phyloP scores from a whole-genome alignment of 2,888 invertebrate genomes.

The Gasteruption jaculator region DNA sequence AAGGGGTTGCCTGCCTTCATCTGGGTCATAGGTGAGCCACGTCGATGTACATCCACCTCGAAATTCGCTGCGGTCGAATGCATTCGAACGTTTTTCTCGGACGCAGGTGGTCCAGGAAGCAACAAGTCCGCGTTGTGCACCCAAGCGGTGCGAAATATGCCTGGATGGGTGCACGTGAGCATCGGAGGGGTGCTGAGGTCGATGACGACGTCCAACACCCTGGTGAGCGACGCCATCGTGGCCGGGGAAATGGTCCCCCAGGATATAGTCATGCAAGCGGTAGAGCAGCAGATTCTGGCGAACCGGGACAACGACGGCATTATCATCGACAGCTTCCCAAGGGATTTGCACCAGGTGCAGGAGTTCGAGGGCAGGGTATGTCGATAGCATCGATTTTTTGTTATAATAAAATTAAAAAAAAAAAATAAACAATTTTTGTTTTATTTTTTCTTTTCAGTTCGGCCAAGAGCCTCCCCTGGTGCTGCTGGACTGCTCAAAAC shows the following conservation, averaged over 20 bases:
- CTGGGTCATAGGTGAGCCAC: constrained; percentile 54
- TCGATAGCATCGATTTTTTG: background rate
- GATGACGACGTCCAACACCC: constrained; percentile 64
- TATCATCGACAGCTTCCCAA: constrained; percentile 90
- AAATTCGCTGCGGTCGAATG: background rate
- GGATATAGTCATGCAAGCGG: constrained; percentile 71
- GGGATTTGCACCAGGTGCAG: constrained; percentile 82
- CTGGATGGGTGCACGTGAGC: constrained; percentile 74
- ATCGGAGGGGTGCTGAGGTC: constrained; percentile 74
- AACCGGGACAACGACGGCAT: constrained; percentile 62
- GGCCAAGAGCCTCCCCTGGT: constrained; percentile 74
- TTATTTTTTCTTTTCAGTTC: constrained; percentile 58
- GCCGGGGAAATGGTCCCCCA: constrained; percentile 78
- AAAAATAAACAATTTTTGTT: constrained; percentile 3
- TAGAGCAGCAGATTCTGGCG: constrained; percentile 63
- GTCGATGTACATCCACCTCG: too few relatives aligned
- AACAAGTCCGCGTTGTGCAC: constrained; percentile 80
- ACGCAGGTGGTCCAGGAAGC: constrained; percentile 87
- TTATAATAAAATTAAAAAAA: constrained; percentile 1
- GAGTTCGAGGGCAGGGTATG: constrained; percentile 84
- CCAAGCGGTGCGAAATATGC: constrained; percentile 64
- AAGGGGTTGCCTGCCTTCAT: constrained; percentile 51
- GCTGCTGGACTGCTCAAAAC: constrained; percentile 85
- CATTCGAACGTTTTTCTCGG: too few relatives aligned
- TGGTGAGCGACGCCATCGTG: constrained; percentile 66